Percentiles rank a stretch among this genome's conserved stretches.
phyloP scores from a whole-genome alignment of 2,797 vertebrate genomes.

The Megalops cyprinoides region DNA sequence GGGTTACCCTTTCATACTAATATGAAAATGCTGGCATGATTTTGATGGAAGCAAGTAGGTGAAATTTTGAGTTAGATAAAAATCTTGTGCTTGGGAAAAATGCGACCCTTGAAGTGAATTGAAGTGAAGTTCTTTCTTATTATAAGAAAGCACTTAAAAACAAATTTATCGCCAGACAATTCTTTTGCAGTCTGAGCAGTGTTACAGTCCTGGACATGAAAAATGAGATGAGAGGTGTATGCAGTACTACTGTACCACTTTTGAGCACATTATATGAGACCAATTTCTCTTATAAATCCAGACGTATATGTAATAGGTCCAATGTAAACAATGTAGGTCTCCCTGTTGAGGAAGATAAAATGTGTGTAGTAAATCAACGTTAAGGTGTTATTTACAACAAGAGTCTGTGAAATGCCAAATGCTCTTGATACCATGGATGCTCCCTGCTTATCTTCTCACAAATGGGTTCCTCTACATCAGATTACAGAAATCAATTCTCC shows the following conservation, averaged over 20 bases:
- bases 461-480: neutral
- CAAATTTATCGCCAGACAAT: no score
- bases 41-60: no score
- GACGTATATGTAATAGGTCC: neutral
- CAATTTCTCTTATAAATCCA: neutral
- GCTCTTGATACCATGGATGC: neutral
- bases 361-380: neutral
- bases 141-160: neutral
- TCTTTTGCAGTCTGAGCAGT: neutral
- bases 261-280: no score
- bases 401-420: neutral
- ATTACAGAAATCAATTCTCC: slow-evolving; percentile 12
- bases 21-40: no score
- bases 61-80: no score
- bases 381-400: no score
- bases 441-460: neutral
- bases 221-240: neutral
- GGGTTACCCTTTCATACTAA: no score
- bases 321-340: neutral
- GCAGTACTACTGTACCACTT: neutral
- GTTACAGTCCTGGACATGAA: neutral
- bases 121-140: no score
- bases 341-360: neutral
- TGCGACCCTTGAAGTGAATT: no score
- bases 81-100: no score